Base-by-base conservation (phyloP, 2,888 invertebrate genomes). In the Campaea margaritaria region DNA sequence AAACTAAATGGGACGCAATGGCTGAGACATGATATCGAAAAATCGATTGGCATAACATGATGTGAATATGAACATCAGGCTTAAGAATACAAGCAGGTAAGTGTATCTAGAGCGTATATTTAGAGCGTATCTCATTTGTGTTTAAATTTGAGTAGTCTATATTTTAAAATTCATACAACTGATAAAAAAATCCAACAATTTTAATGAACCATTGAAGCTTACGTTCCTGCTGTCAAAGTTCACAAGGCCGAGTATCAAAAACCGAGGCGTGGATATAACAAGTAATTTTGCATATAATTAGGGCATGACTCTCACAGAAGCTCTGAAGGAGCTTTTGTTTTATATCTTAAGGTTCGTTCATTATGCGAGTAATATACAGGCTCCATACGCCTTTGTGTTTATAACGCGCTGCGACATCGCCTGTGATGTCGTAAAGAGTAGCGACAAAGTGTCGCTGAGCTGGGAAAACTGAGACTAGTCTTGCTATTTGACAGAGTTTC, bases 301-400 rank as follows among this genome's bases (percentile, higher is more conserved):
- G 58, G 39, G 58, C 62, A 62, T 62, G 62, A 62, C 55, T 58
- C 58, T 55, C 47, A 28, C 58, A 58, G 51, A 61, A 52, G 50
- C 58, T 50, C 21, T 15, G 28, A 58, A 58, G 50, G 47, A 47
- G 60, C 65, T 62, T 61, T 64, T 65, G 57, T 62, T 65, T 62
- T 65, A 65, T 65, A 62, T 62, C 57, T 60, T 58, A 55, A 54
- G 57, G 54, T 48, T 60, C 57, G 60, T 64, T 60, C 54, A 60
- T 64, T 60, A 60, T 55, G 54, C 45, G 47, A 46, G 59, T 64
- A 57, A 59, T 57, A 41, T 56, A 59, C 56, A 57, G 55, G 45
- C 59, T 38, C 50, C 53, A 57, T 57, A 57, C 49, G 57, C 53
- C 48, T 62, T 57, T 62, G 55, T 59, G 60, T 61, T 59, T 61